Evolutionary conservation across 1,140 invertebrate genomes (phyloP), one percentile per base, ranked within the genome.

Genomic region (Phenacoccus solenopsis): DNA sequence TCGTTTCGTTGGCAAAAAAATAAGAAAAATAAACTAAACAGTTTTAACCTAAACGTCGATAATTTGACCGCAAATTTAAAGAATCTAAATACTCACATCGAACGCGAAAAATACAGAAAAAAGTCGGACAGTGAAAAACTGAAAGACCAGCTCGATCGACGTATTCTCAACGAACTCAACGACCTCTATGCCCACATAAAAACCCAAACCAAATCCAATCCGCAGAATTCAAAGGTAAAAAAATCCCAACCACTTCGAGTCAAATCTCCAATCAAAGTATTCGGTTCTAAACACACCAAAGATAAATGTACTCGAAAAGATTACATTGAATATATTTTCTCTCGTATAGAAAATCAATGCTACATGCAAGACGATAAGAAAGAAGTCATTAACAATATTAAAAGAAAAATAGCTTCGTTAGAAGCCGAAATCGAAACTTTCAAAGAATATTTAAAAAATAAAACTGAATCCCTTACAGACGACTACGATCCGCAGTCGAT

Each of bases 401-500:
- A 64, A 64, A 28, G 28, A 25, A 56, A 32, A 22, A 57, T 70
- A 27, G 69, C 28, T 13, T 35, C 32, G 25, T 12, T 61, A 56
- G 27, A 35, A 27, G 59, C 35, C n/a, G 28, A 59, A 64, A 28
- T 61, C 12, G 25, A 27, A 28, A 28, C 57, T 21, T 38, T 61
- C 22, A 25, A 32, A 12, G 28, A 70, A 28, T 38, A 32, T 16
- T 21, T 64, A 1, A 27, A 20, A 1, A 30, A 57, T 57, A 32
- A 32, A 22, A 56, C 56, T 20, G 56, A 49, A 64, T 16, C 25
- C 7, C 16, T 32, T 20, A 32, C 24, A 1, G 68, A 69, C 71
- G 61, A 57, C 20, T 21, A 85, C 73, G 85, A 86, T 74, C 84
- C 85, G 9, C 83, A 86, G 72, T 77, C 80, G 24, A 77, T 87